These are phyloP conservation scores for Lycopodina hypogea DNA, from an alignment of 37 sponge, comb jelly and placozoan genomes.

Conservation along the genomic window DNA sequence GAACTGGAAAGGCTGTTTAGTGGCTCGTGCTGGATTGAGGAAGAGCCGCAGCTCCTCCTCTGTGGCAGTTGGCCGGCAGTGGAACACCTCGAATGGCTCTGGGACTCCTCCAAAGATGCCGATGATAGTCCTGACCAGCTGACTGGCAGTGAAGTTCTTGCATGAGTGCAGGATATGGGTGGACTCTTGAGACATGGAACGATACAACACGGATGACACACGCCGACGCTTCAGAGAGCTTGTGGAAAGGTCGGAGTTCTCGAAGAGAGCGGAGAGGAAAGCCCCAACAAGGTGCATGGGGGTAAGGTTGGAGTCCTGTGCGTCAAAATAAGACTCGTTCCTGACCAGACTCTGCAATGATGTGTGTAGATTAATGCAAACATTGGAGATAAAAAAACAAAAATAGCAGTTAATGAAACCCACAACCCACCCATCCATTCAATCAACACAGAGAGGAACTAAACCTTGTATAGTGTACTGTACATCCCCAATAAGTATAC, in stretches of 20 bases:
- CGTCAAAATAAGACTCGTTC: not conserved
- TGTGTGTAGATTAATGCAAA: not conserved
- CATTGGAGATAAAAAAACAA: not conserved
- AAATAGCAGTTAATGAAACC: not conserved
- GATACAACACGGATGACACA: not conserved
- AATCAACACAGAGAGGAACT: too few species aligned
- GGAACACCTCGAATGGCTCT: slow-evolving; percentile 63
- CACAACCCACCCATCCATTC: too few species aligned
- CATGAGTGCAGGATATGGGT: slow-evolving; percentile 45
- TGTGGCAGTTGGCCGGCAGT: slow-evolving; percentile 41
- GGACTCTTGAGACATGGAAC: slow-evolving; percentile 33
- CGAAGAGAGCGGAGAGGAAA: slow-evolving; percentile 36
- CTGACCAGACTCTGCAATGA: not conserved
- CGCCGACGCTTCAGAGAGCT: slow-evolving; percentile 24
- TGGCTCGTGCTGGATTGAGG: slow-evolving; percentile 34
- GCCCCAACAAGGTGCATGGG: slow-evolving; percentile 59
- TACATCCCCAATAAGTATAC: too few species aligned
- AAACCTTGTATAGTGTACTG: too few species aligned
- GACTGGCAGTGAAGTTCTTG: slow-evolving; percentile 24
- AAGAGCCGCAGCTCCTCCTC: slow-evolving; percentile 67
- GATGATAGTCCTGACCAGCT: slow-evolving; percentile 50
- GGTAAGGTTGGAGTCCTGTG: not conserved
- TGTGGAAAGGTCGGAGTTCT: slow-evolving; percentile 30
- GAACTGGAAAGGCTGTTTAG: slow-evolving; percentile 41
- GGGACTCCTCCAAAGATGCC: slow-evolving; percentile 63